A percentile compares a stretch with the other conserved stretches of the same genome.
phyloP scores from a whole-genome alignment of 2,797 vertebrate genomes.

The Triplophysa bombifrons region DNA sequence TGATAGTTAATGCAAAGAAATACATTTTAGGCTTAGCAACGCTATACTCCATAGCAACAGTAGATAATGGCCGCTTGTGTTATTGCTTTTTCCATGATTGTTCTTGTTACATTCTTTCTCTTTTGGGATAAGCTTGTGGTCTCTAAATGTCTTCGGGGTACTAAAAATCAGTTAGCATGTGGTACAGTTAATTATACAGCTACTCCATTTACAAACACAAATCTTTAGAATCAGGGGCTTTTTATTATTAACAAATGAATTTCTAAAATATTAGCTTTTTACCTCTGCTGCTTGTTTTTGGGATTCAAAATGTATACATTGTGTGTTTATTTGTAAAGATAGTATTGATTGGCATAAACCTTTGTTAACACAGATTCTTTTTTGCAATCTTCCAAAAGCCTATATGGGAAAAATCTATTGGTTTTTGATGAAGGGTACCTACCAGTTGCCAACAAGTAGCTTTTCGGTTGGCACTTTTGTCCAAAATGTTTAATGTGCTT shows the following conservation, averaged over 20 bases:
- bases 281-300: too few species aligned
- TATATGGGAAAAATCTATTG: too few species aligned
- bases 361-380: too few species aligned
- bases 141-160: constrained; percentile 9
- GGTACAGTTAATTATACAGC: constrained; percentile 7
- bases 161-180: neutral
- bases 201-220: constrained; percentile 10
- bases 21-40: constrained; percentile 88
- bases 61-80: constrained; percentile 79
- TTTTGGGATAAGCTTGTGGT: constrained; percentile 20
- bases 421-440: too few species aligned
- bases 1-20: constrained; percentile 88
- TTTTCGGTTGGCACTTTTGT: too few species aligned
- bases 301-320: too few species aligned
- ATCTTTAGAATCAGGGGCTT: neutral
- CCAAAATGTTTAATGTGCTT: too few species aligned
- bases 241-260: neutral
- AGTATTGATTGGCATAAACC: too few species aligned
- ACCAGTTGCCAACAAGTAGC: too few species aligned
- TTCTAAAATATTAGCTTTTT: neutral
- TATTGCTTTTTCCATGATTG: constrained; percentile 61
- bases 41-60: constrained; percentile 85
- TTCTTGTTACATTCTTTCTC: constrained; percentile 45
- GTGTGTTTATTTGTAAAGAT: too few species aligned
- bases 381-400: too few species aligned